phyloP scores from a whole-genome alignment of 2,797 vertebrate genomes.

The Buceros bicornis region DNA sequence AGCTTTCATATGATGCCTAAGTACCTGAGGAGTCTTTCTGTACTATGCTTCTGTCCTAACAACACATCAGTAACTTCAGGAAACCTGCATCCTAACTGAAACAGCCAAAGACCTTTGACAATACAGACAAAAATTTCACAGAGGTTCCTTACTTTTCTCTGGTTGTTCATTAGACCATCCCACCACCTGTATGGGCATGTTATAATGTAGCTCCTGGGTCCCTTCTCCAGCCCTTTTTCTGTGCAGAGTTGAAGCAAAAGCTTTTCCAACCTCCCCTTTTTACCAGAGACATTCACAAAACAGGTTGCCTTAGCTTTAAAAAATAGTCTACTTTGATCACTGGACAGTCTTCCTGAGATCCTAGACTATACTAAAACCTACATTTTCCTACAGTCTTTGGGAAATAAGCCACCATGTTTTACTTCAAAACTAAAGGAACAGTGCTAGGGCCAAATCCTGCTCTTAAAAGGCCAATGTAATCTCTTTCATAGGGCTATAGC shows the following conservation, averaged over 20 bases:
- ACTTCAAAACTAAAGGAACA: background rate
- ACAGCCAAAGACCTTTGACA: background rate
- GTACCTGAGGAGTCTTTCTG: background rate
- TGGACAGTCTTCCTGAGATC: background rate
- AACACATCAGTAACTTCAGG: background rate
- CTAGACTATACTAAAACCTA: background rate
- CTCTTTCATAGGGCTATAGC: background rate
- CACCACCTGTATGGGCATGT: background rate
- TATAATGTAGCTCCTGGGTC: background rate
- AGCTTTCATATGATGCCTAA: background rate
- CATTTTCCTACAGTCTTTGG: background rate
- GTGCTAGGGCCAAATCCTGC: background rate
- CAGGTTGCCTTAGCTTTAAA: background rate
- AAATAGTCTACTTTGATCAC: background rate
- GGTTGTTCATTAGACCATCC: background rate
- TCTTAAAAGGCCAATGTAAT: slow-evolving; percentile 1
- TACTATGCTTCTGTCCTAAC: background rate
- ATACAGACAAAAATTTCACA: background rate
- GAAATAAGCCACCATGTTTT: background rate
- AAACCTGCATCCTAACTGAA: background rate
- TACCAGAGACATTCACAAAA: background rate
- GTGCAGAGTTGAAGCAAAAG: background rate
- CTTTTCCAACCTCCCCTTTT: background rate
- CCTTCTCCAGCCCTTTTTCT: background rate
- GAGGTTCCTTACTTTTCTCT: background rate